Conservation (phyloP, 2,113 vertebrate genomes). For the Nerophis lumbriciformis region DNA sequence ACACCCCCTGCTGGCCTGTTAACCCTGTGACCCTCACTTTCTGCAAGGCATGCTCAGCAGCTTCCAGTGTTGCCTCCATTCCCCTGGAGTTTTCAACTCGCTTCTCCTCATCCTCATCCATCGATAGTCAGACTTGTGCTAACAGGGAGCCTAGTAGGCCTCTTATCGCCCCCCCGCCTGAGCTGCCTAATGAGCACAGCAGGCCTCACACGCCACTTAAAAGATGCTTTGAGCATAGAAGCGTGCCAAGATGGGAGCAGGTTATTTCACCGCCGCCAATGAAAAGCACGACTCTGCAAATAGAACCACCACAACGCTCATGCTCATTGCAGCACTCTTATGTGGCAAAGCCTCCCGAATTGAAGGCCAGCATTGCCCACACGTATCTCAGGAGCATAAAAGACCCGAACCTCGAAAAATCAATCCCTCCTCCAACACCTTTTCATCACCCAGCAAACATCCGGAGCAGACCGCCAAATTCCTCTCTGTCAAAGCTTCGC, state of each 20-base stretch:
- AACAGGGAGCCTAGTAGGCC: slow-evolving; percentile 26
- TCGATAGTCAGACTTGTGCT: slow-evolving; percentile 43
- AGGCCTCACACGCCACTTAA: slow-evolving; percentile 9
- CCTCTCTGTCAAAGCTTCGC: slow-evolving; percentile 44
- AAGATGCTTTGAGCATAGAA: slow-evolving; percentile 17
- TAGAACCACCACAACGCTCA: slow-evolving; percentile 29
- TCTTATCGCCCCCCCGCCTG: slow-evolving; percentile 7
- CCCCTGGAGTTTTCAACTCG: slow-evolving; percentile 70
- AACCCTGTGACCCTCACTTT: slow-evolving; percentile 62
- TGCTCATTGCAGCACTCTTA: slow-evolving; percentile 25
- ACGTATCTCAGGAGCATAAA: slow-evolving; percentile 6
- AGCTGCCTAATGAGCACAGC: slow-evolving; percentile 9
- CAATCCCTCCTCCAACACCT: slow-evolving; percentile 8
- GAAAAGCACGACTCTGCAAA: slow-evolving; percentile 12
- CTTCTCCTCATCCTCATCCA: slow-evolving; percentile 58
- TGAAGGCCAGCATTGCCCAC: slow-evolving; percentile 5
- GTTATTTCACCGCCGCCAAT: slow-evolving; percentile 34
- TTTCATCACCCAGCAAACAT: not conserved
- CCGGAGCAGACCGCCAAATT: slow-evolving; percentile 18
- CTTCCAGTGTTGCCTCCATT: slow-evolving; percentile 74
- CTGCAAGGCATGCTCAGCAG: slow-evolving; percentile 69
- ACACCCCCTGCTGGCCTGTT: slow-evolving; percentile 74
- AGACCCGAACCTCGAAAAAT: slow-evolving; percentile 28
- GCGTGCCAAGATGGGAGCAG: slow-evolving; percentile 18
- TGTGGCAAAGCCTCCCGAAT: slow-evolving; percentile 11